phyloP scores from a whole-genome alignment of 2,888 invertebrate genomes.

The Resseliella maxima region DNA sequence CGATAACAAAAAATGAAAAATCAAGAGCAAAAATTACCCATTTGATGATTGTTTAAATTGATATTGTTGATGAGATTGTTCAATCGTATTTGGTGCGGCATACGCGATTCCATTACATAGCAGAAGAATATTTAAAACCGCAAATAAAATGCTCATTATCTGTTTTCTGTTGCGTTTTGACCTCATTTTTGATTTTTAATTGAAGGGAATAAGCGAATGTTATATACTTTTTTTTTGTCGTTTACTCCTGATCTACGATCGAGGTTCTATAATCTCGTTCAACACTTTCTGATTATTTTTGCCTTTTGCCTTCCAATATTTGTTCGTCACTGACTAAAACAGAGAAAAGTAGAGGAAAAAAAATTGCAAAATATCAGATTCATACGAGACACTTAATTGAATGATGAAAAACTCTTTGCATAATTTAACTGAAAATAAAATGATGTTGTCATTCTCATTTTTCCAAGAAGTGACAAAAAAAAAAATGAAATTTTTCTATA shows the following conservation, averaged over 20 bases:
- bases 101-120: not conserved
- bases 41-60: conserved; percentile 14
- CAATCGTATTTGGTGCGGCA: not conserved
- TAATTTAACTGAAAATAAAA: not conserved
- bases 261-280: not conserved
- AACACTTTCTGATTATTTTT: not conserved
- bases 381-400: no score
- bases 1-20: no score
- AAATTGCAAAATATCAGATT: not conserved
- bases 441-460: no score
- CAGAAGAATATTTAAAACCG: not conserved
- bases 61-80: not conserved
- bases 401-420: no score
- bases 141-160: conserved; percentile 49
- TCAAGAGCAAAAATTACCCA: conserved; percentile 16
- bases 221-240: not conserved
- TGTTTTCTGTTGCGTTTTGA: conserved; percentile 46
- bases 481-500: no score
- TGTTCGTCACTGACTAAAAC: not conserved
- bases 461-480: not conserved
- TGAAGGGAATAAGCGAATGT: no score
- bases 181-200: conserved; percentile 47
- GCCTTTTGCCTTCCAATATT: no score
- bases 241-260: not conserved
- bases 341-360: not conserved